Base-by-base conservation (phyloP, 2,113 vertebrate genomes). In the Limnothrissa miodon region DNA sequence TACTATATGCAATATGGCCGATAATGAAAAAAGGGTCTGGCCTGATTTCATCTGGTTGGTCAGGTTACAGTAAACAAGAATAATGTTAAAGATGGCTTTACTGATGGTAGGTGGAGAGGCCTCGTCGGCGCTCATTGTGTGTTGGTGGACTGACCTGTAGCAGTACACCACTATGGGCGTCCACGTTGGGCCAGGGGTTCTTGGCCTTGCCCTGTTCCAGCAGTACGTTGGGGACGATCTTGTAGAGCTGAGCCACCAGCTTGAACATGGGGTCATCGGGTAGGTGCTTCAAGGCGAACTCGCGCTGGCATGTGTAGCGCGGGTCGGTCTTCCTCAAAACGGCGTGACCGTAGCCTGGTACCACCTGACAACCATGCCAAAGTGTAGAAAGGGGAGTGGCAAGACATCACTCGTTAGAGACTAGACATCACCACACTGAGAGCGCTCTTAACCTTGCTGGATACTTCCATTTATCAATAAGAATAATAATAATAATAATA, bases 131-230 rank as follows among this genome's bases (percentile, higher is more conserved):
- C 48, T 5, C 23, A 1, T 11, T 29, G n/a, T n/a, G n/a, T 11
- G 17, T 59, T 25, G 11, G 66, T 33, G 29, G 10, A 25, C 94
- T 93, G 81, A 99, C 98, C 96, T 99, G 98, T 85, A 99, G 95
- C 85, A 99, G 94, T 29, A 99, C 98, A 8, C 98, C 98, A 0
- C 98, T 99, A 91, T 99, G 97, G 5, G 97, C 98, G 0, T 99
- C 98, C 80, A 99, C 98, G 0, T 99, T 99, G 91, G 98, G 98
- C 98, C 97, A 99, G 29, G 98, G 98, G 90, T 99, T 99, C 93
- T 99, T 98, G 90, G 98, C 98, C 88, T 99, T 99, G 82, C 97
- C 98, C 92, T 99, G 97, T 88, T 99, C 97, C 93, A 99, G 93
- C 42, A 99, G 95, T 87, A 99, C 95, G 1, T 95, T 95, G 90